phyloP scores from a whole-genome alignment of 1,140 invertebrate genomes.

The Dinoponera quadriceps region DNA sequence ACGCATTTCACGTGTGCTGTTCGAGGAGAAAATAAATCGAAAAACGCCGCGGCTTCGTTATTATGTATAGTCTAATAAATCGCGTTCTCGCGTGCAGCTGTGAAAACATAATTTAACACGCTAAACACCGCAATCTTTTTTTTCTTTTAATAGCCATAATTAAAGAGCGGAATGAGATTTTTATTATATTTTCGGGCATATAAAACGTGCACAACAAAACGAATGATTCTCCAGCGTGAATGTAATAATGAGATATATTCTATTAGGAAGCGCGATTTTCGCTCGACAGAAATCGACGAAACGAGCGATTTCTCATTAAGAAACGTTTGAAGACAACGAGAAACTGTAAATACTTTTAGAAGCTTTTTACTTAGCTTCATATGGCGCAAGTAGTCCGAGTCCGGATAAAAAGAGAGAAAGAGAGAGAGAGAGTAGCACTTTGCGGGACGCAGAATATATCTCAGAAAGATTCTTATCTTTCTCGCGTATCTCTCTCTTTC shows the following conservation, averaged over 20 bases:
- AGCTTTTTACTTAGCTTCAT: conserved; percentile 34
- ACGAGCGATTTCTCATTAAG: not conserved
- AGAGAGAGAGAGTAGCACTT: too few species aligned
- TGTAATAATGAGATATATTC: too few species aligned
- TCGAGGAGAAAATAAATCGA: conserved; percentile 42
- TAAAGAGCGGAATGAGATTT: too few species aligned
- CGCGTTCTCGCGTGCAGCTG: too few species aligned
- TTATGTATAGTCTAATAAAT: not conserved
- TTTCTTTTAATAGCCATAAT: too few species aligned
- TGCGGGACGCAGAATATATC: too few species aligned
- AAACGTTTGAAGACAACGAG: not conserved
- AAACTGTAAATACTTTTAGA: not conserved
- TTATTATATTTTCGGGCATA: too few species aligned
- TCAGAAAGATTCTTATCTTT: conserved; percentile 5
- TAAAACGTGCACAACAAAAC: too few species aligned
- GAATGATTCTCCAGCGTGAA: too few species aligned
- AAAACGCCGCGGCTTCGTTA: not conserved
- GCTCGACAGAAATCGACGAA: not conserved
- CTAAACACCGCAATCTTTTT: too few species aligned
- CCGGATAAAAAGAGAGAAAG: conserved; percentile 12
- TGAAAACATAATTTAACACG: not conserved
- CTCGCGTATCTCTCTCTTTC: too few species aligned
- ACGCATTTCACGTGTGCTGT: conserved; percentile 9
- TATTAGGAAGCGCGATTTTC: not conserved
- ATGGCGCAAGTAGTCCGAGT: conserved; percentile 7